A percentile compares a stretch with the other conserved stretches of the same genome.
Conservation (phyloP, 2,888 invertebrate genomes). For the Drosophila kuntzei region DNA sequence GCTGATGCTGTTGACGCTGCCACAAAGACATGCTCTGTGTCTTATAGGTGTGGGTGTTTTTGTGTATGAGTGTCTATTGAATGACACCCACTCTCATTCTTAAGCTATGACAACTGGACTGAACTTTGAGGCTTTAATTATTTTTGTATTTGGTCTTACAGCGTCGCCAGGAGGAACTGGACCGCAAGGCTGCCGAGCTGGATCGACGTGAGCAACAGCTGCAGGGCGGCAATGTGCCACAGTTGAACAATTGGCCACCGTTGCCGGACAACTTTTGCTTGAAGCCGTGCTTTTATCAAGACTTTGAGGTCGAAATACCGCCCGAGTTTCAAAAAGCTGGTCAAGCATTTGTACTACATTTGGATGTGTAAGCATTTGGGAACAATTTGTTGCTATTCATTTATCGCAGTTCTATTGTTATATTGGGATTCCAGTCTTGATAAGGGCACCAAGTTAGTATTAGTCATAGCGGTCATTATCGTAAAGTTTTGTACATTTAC, state of each 20-base stretch:
- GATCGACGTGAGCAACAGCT: slow-evolving; percentile 95
- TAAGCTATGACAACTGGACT: not conserved
- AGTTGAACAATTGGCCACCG: slow-evolving; percentile 99
- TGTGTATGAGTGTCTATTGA: slow-evolving; percentile 14
- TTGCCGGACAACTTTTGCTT: slow-evolving; percentile 96
- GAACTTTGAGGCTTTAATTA: not conserved
- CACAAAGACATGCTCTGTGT: slow-evolving; percentile 26
- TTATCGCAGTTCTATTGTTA: slow-evolving; percentile 19
- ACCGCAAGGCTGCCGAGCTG: slow-evolving; percentile 95
- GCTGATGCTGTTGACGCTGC: slow-evolving; percentile 40
- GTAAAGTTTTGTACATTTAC: slow-evolving; percentile 1
- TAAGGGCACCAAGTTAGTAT: slow-evolving; percentile 42
- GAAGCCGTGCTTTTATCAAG: slow-evolving; percentile 99
- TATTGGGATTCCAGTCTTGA: slow-evolving; percentile 32
- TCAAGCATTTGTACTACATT: slow-evolving; percentile 96
- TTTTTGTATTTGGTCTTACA: slow-evolving; percentile 77
- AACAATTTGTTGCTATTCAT: not conserved
- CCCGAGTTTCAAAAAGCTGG: slow-evolving; percentile 98
- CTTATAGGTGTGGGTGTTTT: not conserved
- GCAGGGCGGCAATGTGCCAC: slow-evolving; percentile 87
- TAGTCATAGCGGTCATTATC: slow-evolving; percentile 52
- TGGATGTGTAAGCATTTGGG: slow-evolving; percentile 95
- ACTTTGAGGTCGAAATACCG: slow-evolving; percentile 99
- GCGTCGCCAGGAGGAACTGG: slow-evolving; percentile 95
- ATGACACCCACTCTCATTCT: slow-evolving; percentile 1